These are phyloP conservation scores for Ailurus styani DNA, from an alignment of 2,113 vertebrate species.

Conservation along the genomic window DNA sequence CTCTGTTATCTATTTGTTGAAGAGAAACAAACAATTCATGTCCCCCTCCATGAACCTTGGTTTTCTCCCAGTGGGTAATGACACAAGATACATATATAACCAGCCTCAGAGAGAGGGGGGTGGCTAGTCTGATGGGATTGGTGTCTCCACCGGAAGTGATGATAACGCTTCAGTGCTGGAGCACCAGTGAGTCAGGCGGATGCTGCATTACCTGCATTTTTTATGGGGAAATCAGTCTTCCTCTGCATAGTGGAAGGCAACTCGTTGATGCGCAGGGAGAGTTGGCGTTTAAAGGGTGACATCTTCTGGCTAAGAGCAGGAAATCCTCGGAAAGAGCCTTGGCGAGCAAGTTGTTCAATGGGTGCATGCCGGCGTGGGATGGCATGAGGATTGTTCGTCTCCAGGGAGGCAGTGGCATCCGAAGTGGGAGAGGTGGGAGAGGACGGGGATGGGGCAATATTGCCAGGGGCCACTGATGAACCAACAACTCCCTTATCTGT, in stretches of 20 bases:
- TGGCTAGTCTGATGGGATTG: background rate
- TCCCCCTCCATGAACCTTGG: background rate
- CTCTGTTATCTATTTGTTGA: background rate
- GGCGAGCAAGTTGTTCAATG: conserved; percentile 93
- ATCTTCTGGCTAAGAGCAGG: conserved; percentile 97
- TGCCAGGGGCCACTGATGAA: conserved; percentile 77
- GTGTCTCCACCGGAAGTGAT: background rate
- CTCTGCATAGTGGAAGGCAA: conserved; percentile 97
- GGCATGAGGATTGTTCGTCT: conserved; percentile 86
- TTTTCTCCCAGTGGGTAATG: background rate
- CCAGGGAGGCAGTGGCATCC: conserved; percentile 83
- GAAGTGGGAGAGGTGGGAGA: conserved; percentile 89
- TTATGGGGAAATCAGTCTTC: conserved; percentile 96
- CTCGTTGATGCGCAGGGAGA: conserved; percentile 96
- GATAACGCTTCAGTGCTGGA: background rate
- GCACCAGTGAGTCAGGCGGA: background rate
- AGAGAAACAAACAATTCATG: conserved; percentile 1
- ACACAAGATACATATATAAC: background rate
- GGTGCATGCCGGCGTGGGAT: conserved; percentile 96
- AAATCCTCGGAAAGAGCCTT: conserved; percentile 97
- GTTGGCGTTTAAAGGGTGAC: conserved; percentile 96
- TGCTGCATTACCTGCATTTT: conserved; percentile 89
- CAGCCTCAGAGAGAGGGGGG: background rate
- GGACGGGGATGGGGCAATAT: conserved; percentile 78
- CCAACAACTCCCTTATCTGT: conserved; percentile 83